A percentile compares a stretch with the other conserved stretches of the same genome.
phyloP scores from a whole-genome alignment of 1,140 invertebrate species.

The Diachasmimorpha longicaudata region DNA sequence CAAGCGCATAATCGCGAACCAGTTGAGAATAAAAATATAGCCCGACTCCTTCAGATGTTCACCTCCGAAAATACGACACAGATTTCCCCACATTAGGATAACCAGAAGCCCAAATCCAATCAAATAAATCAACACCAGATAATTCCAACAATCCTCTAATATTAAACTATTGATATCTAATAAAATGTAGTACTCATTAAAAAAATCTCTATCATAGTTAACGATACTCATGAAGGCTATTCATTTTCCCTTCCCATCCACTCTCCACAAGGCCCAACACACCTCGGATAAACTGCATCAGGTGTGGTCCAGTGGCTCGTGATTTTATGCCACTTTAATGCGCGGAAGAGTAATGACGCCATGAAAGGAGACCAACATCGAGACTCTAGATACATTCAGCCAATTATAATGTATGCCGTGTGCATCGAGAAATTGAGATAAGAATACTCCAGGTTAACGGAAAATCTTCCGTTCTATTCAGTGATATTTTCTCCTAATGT shows the following conservation, averaged over 20 bases:
- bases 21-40: no score
- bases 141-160: no score
- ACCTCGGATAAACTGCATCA: conserved; percentile 19
- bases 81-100: no score
- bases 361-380: conserved; percentile 19
- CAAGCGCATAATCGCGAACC: no score
- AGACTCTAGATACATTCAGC: conserved; percentile 20
- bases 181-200: no score
- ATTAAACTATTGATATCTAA: no score
- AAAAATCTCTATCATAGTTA: not conserved
- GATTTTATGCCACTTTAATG: conserved; percentile 30
- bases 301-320: conserved; percentile 26
- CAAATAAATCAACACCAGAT: no score
- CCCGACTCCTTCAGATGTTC: no score
- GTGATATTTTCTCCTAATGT: not conserved
- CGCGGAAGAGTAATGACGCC: conserved; percentile 21
- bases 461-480: not conserved
- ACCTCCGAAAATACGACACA: no score
- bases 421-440: conserved; percentile 19
- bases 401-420: conserved; percentile 22
- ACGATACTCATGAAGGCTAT: not conserved
- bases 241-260: not conserved
- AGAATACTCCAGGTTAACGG: conserved; percentile 5
- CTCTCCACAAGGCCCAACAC: conserved; percentile 6
- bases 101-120: no score